These are phyloP conservation scores for Pangasianodon hypophthalmus DNA, from an alignment of 2,113 vertebrate genomes.

Conservation along the genomic window DNA sequence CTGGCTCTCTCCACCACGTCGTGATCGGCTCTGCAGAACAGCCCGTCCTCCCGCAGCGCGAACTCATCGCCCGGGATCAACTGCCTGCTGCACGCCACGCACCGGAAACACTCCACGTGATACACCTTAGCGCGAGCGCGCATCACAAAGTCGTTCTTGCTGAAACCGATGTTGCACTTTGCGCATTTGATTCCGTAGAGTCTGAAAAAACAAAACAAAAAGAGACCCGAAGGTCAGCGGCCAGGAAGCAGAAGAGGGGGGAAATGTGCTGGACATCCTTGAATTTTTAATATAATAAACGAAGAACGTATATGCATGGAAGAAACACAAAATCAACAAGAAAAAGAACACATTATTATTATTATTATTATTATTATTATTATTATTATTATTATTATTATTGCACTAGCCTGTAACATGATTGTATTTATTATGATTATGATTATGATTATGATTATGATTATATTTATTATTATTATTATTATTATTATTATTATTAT, in stretches of 20 bases:
- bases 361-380: conserved; percentile 22
- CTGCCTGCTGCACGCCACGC: conserved; percentile 97
- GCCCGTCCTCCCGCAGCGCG: conserved; percentile 91
- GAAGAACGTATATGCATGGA: not conserved
- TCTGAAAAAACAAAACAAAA: conserved; percentile 67
- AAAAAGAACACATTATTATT: not conserved
- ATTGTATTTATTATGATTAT: not conserved
- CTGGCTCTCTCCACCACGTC: conserved; percentile 94
- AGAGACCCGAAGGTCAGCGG: not conserved
- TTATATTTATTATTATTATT: conserved; percentile 4
- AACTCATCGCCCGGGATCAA: conserved; percentile 98
- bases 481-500: not conserved
- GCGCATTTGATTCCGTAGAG: conserved; percentile 98
- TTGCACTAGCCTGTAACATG: not conserved
- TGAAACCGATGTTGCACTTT: conserved; percentile 98
- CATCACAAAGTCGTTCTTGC: conserved; percentile 99
- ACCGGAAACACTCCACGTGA: conserved; percentile 99
- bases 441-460: not conserved
- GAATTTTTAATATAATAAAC: not conserved
- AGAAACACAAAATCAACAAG: not conserved
- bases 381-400: not conserved
- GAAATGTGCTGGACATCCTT: not conserved
- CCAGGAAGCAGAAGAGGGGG: not conserved
- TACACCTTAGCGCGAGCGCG: conserved; percentile 94
- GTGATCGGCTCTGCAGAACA: conserved; percentile 96